phyloP scores from a whole-genome alignment of 2,113 vertebrate species.

The Pithys albifrons region DNA sequence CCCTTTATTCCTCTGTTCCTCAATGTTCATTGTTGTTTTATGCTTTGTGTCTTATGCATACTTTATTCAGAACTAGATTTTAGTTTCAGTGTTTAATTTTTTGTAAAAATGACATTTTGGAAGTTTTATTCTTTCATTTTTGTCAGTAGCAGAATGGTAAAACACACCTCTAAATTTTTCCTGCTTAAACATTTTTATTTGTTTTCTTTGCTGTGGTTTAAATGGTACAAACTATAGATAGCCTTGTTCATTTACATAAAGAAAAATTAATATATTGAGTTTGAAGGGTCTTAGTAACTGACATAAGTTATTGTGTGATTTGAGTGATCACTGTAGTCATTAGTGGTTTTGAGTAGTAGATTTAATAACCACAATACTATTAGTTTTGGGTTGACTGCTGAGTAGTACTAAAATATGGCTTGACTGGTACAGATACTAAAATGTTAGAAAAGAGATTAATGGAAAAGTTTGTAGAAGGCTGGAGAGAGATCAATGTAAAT shows the following conservation, averaged over 20 bases:
- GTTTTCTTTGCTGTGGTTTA: background rate
- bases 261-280: background rate
- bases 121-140: background rate
- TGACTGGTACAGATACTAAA: background rate
- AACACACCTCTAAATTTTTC: background rate
- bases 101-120: background rate
- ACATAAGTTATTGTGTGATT: background rate
- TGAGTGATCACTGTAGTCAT: background rate
- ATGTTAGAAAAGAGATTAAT: background rate
- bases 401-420: too few species aligned
- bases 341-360: background rate
- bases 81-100: background rate
- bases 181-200: background rate
- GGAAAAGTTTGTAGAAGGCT: background rate
- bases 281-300: background rate
- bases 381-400: background rate
- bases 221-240: background rate
- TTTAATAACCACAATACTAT: background rate
- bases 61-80: background rate
- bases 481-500: background rate
- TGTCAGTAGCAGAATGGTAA: fast-evolving
- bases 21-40: background rate
- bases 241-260: background rate
- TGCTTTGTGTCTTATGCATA: background rate
- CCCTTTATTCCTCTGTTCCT: background rate